Conservation (phyloP, 1,140 invertebrate species). For the Papilio xuthus region DNA sequence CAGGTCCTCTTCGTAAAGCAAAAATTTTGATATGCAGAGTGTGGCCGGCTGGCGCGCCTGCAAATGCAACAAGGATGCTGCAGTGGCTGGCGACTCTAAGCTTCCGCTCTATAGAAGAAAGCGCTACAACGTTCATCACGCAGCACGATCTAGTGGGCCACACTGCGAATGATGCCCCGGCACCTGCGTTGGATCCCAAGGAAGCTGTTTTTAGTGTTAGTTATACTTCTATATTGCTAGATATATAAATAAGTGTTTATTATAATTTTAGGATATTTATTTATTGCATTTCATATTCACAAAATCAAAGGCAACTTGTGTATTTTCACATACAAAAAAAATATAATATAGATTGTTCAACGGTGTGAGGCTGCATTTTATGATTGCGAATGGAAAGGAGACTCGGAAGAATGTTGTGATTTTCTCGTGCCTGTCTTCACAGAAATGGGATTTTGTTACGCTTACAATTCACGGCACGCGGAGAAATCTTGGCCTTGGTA, state of each 20-base stretch:
- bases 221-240: background rate
- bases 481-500: constrained; percentile 81
- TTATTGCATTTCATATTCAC: no score
- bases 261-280: no score
- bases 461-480: constrained; percentile 84
- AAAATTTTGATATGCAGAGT: constrained; percentile 44
- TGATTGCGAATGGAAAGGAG: constrained; percentile 84
- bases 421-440: constrained; percentile 85
- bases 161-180: constrained; percentile 42
- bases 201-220: constrained; percentile 73
- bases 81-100: constrained; percentile 72
- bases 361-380: constrained; percentile 82
- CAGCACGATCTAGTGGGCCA: constrained; percentile 55
- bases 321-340: background rate
- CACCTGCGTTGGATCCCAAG: constrained; percentile 62
- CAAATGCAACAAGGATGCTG: constrained; percentile 62
- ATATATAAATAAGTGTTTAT: no score
- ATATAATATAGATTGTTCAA: constrained; percentile 70
- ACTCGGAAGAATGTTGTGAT: constrained; percentile 83
- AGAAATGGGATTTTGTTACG: constrained; percentile 87
- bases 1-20: background rate
- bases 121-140: constrained; percentile 53
- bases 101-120: constrained; percentile 65
- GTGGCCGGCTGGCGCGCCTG: constrained; percentile 60
- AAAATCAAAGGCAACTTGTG: no score